Base-by-base conservation (phyloP, 1,140 invertebrate species). In the Acyrthosiphon pisum region DNA sequence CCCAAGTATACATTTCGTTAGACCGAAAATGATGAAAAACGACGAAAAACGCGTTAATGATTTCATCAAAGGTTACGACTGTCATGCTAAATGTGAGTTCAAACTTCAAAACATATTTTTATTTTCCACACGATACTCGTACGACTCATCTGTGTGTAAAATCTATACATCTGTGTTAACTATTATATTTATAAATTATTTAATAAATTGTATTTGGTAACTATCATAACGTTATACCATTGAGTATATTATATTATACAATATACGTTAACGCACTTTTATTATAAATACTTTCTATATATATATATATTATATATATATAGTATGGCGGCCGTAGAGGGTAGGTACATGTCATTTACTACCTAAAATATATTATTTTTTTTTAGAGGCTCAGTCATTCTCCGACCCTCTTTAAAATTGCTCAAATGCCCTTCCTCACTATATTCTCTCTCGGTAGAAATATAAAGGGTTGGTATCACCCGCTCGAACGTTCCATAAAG, bases 381-480 rank as follows among this genome's bases (percentile, higher is more conserved):
- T 56, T 56, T 56, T 26, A 41, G 35, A 37, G 8, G 8, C 26
- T 60, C n/a, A 41, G 37, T 90, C 2, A 60, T 90, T 90, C 23
- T 60, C 23, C 23, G 37, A 30, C 50, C 50, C 22, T 56, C 50
- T 56, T 18, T 90, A 90, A 90, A 90, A 90, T 44, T 41, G 7
- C 35, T 90, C 22, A 41, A 90, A 90, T 41, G 30, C 50, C 6
- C 46, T 22, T 37, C 1, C 18, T 30, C 6, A n/a, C 18, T 88
- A 22, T 88, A 35, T 88, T 35, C 2, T 41, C 50, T 37, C 22
- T 90, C 50, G 1, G 30, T 53, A 53, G 8, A 53, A 53, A 88
- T 88, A 50, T 88, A 88, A 86, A 50, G 87, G 87, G 87, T 50
- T 88, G 46, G n/a, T 50, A 22, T 35, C 46, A 48, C n/a, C n/a